Evolutionary conservation across 2,113 vertebrate genomes (phyloP).

Genomic region (Sturnira hondurensis): DNA sequence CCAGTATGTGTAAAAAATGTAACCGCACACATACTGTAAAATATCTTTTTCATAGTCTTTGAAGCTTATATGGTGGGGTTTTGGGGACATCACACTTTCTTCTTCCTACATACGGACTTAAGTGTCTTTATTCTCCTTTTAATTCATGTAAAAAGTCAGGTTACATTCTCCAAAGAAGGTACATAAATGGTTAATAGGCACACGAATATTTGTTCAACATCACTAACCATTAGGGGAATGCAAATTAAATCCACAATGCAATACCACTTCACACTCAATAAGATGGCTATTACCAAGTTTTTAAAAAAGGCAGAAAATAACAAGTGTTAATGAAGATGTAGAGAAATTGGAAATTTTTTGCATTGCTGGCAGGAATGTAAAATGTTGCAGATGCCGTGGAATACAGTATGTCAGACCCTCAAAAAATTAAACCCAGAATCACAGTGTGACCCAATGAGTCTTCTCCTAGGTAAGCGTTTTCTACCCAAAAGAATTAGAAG

Average conservation of each 20-base stretch:
- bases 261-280: background rate
- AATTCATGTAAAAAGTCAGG: background rate
- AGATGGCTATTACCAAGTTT: background rate
- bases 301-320: background rate
- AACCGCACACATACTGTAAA: background rate
- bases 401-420: background rate
- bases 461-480: background rate
- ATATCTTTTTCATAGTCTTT: slow-evolving; percentile 14
- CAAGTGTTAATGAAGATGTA: background rate
- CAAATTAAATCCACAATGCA: background rate
- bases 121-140: background rate
- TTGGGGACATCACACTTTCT: background rate
- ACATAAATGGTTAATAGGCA: background rate
- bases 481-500: background rate
- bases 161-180: slow-evolving; percentile 17
- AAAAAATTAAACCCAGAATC: background rate
- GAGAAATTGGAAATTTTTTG: background rate
- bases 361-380: background rate
- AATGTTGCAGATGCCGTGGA: background rate
- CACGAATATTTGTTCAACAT: background rate
- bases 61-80: background rate
- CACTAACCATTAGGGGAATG: slow-evolving; percentile 9
- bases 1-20: background rate
- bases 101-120: background rate
- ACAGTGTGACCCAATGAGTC: background rate